These are phyloP conservation scores for Melanerpes formicivorus DNA, from an alignment of 2,113 vertebrate species.

Conservation along the genomic window DNA sequence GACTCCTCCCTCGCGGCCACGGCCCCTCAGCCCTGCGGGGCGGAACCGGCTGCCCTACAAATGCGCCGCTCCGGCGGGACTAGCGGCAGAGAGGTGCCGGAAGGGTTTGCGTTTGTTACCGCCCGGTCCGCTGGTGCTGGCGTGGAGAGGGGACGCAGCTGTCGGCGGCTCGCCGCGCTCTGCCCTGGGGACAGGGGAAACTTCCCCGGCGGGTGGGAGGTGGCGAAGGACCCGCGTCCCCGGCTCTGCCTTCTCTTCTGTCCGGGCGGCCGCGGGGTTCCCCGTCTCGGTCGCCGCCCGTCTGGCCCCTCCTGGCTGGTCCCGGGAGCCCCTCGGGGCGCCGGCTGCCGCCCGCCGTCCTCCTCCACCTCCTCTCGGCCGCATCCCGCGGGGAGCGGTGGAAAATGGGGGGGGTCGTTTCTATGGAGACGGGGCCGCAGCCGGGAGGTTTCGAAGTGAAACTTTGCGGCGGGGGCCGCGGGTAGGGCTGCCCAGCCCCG, in stretches of 20 bases:
- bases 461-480: not conserved
- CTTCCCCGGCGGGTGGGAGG: not conserved
- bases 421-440: not conserved
- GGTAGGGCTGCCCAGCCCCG: too few species aligned
- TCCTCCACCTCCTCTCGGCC: not conserved
- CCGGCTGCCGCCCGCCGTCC: not conserved
- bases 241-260: not conserved
- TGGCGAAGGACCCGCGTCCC: not conserved
- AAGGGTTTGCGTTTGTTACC: fast-evolving
- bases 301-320: not conserved
- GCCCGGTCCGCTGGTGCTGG: fast-evolving
- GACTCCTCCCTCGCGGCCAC: not conserved
- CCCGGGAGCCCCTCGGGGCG: not conserved
- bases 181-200: not conserved
- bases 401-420: not conserved
- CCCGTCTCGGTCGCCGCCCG: not conserved
- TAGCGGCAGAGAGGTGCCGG: fast-evolving
- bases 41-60: not conserved
- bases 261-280: too few species aligned
- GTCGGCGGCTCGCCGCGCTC: too few species aligned
- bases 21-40: not conserved
- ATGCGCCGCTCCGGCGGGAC: not conserved
- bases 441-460: not conserved
- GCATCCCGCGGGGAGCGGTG: not conserved
- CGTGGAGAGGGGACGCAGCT: too few species aligned